Percentiles rank a stretch among this genome's conserved stretches.
Evolutionary conservation across 2,113 vertebrate species (phyloP).

Genomic region (Lucifuga dentata): DNA sequence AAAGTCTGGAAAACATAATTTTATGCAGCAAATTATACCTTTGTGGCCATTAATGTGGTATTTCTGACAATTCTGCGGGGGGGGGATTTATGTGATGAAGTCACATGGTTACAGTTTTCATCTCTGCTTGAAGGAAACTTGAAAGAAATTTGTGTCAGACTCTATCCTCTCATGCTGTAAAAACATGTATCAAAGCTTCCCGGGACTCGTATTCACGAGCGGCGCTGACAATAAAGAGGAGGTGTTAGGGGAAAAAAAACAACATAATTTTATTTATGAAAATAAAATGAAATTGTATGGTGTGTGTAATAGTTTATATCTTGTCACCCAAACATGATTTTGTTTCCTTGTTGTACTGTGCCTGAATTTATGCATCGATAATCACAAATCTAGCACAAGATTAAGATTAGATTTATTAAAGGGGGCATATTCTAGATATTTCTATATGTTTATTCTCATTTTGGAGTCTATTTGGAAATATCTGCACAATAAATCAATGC

Average conservation of each 20-base stretch:
- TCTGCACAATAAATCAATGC: no score
- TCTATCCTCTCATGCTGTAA: slow-evolving; percentile 16
- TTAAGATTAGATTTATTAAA: no score
- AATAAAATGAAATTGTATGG: no score
- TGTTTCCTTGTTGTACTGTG: no score
- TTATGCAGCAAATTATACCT: slow-evolving; percentile 5
- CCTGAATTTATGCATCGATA: no score
- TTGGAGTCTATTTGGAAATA: no score
- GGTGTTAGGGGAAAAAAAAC: neutral
- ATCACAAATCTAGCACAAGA: no score
- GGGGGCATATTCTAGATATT: no score
- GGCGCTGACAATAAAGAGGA: slow-evolving; percentile 8
- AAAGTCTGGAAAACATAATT: slow-evolving; percentile 25
- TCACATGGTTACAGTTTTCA: slow-evolving; percentile 2
- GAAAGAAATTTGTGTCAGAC: slow-evolving; percentile 40
- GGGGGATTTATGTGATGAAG: slow-evolving; percentile 2
- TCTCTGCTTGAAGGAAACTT: slow-evolving; percentile 16
- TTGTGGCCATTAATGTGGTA: neutral
- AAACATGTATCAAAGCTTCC: slow-evolving; percentile 53
- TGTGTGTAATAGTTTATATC: no score
- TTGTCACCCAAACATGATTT: no score
- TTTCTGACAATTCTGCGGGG: neutral
- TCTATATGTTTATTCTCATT: no score
- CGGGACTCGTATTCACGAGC: slow-evolving; percentile 21
- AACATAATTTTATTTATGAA: no score